phyloP scores from a whole-genome alignment of 2,113 vertebrate species.

The Ictalurus furcatus region DNA sequence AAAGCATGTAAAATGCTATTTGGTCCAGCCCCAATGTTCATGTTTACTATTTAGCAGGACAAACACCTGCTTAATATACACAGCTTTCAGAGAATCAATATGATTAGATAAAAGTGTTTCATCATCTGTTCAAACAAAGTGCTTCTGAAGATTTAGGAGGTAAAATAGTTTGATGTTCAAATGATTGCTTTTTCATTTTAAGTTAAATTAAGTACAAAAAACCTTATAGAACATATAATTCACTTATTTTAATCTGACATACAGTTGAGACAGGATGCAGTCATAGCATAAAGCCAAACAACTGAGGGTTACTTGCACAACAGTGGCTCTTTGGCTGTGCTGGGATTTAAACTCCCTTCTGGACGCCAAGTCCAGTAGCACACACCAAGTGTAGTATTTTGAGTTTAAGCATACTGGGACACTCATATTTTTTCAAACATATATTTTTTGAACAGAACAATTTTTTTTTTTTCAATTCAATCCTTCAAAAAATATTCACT shows the following conservation, averaged over 20 bases:
- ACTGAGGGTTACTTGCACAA: not conserved
- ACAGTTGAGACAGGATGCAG: not conserved
- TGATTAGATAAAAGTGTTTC: not conserved
- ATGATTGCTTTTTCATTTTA: not conserved
- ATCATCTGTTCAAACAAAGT: not conserved
- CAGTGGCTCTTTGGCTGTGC: not conserved
- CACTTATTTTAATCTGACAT: not conserved
- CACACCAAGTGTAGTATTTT: not conserved
- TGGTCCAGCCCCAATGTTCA: not conserved
- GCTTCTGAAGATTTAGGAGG: not conserved
- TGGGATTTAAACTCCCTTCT: not conserved
- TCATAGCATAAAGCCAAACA: not conserved
- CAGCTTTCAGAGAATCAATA: not conserved
- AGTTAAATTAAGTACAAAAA: not conserved
- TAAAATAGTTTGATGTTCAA: not conserved
- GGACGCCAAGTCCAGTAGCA: no score
- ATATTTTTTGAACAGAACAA: not conserved
- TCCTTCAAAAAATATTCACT: not conserved
- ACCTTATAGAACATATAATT: not conserved
- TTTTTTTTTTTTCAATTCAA: not conserved
- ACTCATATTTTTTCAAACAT: not conserved
- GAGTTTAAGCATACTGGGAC: not conserved
- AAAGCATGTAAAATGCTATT: not conserved
- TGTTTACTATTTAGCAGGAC: not conserved
- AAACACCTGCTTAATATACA: not conserved